Evolutionary conservation across 1,140 invertebrate genomes (phyloP), one percentile per base, ranked within the genome.

Genomic region (Rhagoletis pomonella): DNA sequence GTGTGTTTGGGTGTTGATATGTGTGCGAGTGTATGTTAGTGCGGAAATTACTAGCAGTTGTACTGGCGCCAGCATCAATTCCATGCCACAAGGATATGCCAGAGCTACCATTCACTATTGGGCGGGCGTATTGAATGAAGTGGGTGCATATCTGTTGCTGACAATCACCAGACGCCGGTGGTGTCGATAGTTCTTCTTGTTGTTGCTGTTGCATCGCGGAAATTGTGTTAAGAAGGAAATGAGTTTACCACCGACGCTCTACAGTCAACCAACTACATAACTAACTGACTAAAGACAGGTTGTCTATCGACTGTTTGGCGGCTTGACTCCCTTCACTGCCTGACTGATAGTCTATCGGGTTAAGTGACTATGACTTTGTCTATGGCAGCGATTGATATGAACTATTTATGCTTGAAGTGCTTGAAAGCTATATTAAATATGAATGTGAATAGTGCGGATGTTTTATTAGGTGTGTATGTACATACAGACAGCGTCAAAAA

Each of bases 371-470:
- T 4, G n/a, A n/a, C 39, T 73, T 3, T 7, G 42, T 4, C 9
- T 50, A 47, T 55, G 73, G 73, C 17, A 19, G 42, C 7, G 44
- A 81, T 81, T 81, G 73, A 81, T 81, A 81, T 81, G n/a, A n/a
- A n/a, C n/a, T n/a, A n/a, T n/a, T n/a, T n/a, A n/a, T n/a, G n/a
- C 55, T 81, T 81, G 73, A 19, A 81, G 55, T 81, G 47, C 47
- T 81, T 81, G 47, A 81, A 55, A 81, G 73, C 73, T 55, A 81
- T 81, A 81, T 81, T 55, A 81, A 81, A 81, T 81, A 81, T 81
- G 73, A 81, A 81, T 81, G 73, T 81, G 17, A 55, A 55, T 55
- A 81, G 73, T 55, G 47, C 5, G 42, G 9, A 14, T 50, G 42
- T 6, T 29, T 29, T 29, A 50, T 12, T 77, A 7, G 0, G 9